Conservation (phyloP, 2,888 invertebrate genomes). For the Cephus sareptanus region DNA sequence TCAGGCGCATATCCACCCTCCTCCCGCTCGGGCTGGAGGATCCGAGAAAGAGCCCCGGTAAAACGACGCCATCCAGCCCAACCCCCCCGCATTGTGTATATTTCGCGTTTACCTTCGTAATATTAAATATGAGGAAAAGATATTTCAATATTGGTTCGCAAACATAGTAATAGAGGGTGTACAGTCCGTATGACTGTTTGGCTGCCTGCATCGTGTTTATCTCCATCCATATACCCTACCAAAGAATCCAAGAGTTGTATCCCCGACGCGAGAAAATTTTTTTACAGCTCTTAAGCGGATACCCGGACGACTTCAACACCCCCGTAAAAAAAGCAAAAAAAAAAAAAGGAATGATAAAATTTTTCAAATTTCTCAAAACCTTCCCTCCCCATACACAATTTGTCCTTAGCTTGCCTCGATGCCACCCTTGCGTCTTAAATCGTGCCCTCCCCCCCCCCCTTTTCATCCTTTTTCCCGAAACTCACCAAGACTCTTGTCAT, state of each 20-base stretch:
- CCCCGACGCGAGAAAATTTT: neutral
- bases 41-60: neutral
- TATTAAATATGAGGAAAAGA: slow-evolving; percentile 52
- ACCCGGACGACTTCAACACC: neutral
- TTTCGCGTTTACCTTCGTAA: slow-evolving; percentile 37
- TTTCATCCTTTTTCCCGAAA: neutral
- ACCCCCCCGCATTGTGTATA: slow-evolving; percentile 18
- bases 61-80: neutral
- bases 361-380: neutral
- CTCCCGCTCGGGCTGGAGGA: slow-evolving; percentile 4
- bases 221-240: neutral
- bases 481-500: neutral
- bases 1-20: slow-evolving; percentile 14
- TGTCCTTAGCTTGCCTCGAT: neutral
- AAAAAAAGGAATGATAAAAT: neutral
- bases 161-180: slow-evolving; percentile 33
- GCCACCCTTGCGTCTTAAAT: neutral
- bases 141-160: slow-evolving; percentile 53
- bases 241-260: neutral
- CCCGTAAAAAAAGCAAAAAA: neutral
- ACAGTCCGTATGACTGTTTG: neutral
- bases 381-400: neutral
- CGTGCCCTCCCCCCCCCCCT: neutral
- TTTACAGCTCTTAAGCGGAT: neutral
- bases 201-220: neutral